Evolutionary conservation across 2,797 vertebrate species (phyloP).

Genomic region (Huso huso): DNA sequence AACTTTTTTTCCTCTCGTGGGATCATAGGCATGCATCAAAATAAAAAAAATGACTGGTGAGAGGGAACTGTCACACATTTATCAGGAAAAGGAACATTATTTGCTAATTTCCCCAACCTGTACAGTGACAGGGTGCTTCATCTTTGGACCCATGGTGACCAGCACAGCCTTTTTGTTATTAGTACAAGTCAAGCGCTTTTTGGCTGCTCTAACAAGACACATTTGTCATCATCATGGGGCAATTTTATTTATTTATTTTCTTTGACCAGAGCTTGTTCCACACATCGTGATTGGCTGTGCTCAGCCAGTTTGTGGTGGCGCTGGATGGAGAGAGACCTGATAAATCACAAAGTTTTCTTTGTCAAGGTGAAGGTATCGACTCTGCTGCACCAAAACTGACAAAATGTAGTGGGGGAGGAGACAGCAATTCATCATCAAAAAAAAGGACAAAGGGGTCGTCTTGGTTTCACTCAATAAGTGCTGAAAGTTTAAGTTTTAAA

Average conservation of each 20-base stretch:
- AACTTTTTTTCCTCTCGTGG: slow-evolving; percentile 99
- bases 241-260: slow-evolving; percentile 60
- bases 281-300: slow-evolving; percentile 54
- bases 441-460: slow-evolving; percentile 91
- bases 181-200: slow-evolving; percentile 98
- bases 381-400: slow-evolving; percentile 82
- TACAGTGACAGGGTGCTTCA: slow-evolving; percentile 98
- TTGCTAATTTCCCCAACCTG: slow-evolving; percentile 99
- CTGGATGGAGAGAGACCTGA: slow-evolving; percentile 62
- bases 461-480: slow-evolving; percentile 68
- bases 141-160: too few species aligned
- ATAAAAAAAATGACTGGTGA: slow-evolving; percentile 99
- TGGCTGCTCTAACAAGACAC: slow-evolving; percentile 90
- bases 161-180: slow-evolving; percentile 95
- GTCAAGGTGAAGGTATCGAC: slow-evolving; percentile 97
- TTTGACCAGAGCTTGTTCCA: slow-evolving; percentile 62
- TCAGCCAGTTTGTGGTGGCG: slow-evolving; percentile 45
- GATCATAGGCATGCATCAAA: slow-evolving; percentile 99
- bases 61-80: slow-evolving; percentile 99
- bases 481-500: slow-evolving; percentile 54
- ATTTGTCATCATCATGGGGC: slow-evolving; percentile 78
- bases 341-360: slow-evolving; percentile 92
- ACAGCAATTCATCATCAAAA: slow-evolving; percentile 83
- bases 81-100: slow-evolving; percentile 99
- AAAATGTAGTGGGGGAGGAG: slow-evolving; percentile 62